phyloP scores from a whole-genome alignment of 1,140 invertebrate genomes.

The Delia radicum region DNA sequence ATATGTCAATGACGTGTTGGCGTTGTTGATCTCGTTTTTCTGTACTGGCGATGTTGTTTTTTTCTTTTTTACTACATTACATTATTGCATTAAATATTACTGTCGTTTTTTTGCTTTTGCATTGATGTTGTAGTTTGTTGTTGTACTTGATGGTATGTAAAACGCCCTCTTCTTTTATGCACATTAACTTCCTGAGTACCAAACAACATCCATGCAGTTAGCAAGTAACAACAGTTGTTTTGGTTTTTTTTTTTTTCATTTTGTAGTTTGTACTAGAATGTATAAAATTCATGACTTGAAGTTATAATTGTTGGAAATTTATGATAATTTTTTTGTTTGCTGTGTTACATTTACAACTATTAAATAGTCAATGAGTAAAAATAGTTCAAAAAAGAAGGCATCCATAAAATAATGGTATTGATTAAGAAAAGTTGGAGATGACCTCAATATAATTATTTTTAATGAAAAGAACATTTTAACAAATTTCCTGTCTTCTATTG shows the following conservation, averaged over 20 bases:
- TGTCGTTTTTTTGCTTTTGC: neutral
- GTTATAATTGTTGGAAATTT: neutral
- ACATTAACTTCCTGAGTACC: slow-evolving; percentile 9
- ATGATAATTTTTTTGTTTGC: neutral
- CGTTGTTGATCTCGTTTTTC: slow-evolving; percentile 13
- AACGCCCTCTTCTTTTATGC: slow-evolving; percentile 1
- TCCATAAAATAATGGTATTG: slow-evolving; percentile 2
- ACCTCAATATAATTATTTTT: too few species aligned
- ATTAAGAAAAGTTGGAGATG: neutral
- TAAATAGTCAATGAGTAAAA: neutral
- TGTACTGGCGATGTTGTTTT: neutral
- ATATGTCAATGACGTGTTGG: slow-evolving; percentile 23
- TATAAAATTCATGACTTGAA: neutral
- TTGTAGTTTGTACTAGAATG: neutral
- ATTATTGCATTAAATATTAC: slow-evolving; percentile 16
- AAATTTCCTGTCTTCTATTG: too few species aligned
- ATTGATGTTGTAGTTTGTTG: neutral
- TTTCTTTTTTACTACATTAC: neutral
- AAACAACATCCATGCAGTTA: neutral
- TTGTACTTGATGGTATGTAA: neutral
- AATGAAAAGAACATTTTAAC: too few species aligned
- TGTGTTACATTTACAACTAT: neutral
- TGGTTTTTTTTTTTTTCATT: neutral
- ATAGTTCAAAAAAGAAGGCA: neutral
- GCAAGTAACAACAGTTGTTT: neutral